Evolutionary conservation across 2,113 vertebrate genomes (phyloP).

Genomic region (Antidorcas marsupialis): DNA sequence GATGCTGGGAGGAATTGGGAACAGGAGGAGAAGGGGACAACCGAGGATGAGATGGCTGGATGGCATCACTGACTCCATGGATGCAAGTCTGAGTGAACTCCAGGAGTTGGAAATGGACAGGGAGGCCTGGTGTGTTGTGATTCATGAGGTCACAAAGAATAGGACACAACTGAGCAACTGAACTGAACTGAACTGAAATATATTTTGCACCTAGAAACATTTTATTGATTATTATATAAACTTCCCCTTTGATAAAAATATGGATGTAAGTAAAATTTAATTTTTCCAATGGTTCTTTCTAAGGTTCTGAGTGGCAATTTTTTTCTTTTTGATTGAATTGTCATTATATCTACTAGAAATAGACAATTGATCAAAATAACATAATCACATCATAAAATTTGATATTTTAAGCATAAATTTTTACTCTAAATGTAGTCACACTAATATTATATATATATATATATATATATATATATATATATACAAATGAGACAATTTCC

Average conservation of each 20-base stretch:
- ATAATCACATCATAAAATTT: not conserved
- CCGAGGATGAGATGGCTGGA: too few relatives aligned
- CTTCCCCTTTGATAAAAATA: not conserved
- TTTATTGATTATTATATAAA: not conserved
- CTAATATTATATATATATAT: not conserved
- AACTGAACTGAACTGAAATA: not conserved
- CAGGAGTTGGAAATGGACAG: too few relatives aligned
- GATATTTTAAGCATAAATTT: not conserved
- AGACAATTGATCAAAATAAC: not conserved
- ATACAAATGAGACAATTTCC: not conserved
- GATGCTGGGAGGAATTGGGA: too few relatives aligned
- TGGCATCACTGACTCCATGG: too few relatives aligned
- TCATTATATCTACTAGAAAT: not conserved
- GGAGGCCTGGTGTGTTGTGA: too few relatives aligned
- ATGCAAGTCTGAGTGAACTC: too few relatives aligned
- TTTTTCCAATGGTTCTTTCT: not conserved
- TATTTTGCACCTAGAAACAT: not conserved
- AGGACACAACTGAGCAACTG: too few relatives aligned
- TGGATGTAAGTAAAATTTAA: not conserved
- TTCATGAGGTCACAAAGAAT: too few relatives aligned
- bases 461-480: too few relatives aligned
- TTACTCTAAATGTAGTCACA: not conserved
- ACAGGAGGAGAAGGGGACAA: too few relatives aligned
- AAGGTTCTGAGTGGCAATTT: not conserved
- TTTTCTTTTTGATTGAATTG: not conserved